Evolutionary conservation across 2,113 vertebrate genomes (phyloP), one percentile per base, ranked within the genome.

Genomic region (Saccopteryx bilineata): DNA sequence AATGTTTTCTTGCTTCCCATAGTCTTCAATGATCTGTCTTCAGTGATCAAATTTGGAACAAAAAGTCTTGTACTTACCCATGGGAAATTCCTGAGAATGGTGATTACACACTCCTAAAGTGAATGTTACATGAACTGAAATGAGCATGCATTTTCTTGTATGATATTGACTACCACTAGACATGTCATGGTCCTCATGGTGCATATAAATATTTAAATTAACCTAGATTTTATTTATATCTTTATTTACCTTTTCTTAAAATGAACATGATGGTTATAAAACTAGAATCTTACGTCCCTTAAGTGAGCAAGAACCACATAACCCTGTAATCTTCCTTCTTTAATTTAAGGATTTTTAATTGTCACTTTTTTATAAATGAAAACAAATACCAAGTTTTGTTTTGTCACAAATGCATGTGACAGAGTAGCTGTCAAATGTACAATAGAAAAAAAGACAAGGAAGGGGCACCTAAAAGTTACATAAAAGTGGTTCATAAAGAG

Each of bases 201-300:
- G 97, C 97, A 95, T 61, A 91, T 87, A 90, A 88, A 85, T 97
- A 97, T 98, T 97, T 97, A 93, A 98, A 95, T 98, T 98, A 98
- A 98, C 96, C 94, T 97, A 98, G 97, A 97, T 97, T 98, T 93
- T 95, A 71, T 96, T 97, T 97, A 95, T 81, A 72, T 95, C 94
- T 95, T 66, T 95, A 96, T 94, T 97, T 98, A 94, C 95, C 96
- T 97, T 90, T 65, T 95, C 71, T 58, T 96, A 92, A 68, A 96
- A 66, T 88, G 54, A 78, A 3, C 81, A 60, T 58, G 85, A 26
- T 0, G 46, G 24, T 76, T 87, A 93, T 90, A 8, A 56, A 96
- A 89, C 71, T 52, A 97, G 92, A 96, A 81, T 69, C 61, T 89
- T 80, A 68, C 11, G 82, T 78, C 81, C 58, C 83, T 96, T 83